These are phyloP conservation scores for Labia minor DNA, from an alignment of 2,888 invertebrate genomes.

Conservation along the genomic window DNA sequence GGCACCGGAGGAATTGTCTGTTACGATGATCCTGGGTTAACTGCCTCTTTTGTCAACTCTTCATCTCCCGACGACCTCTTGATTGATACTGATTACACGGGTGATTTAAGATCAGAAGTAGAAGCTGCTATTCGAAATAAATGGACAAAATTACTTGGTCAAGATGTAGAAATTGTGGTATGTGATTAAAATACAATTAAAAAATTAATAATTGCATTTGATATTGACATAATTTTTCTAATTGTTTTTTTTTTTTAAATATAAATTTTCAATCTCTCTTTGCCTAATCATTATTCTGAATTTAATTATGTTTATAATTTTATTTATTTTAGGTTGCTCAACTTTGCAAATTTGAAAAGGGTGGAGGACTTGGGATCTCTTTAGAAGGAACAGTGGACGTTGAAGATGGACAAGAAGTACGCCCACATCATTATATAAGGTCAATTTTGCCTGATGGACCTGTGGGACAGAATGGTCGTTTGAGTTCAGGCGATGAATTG, in stretches of 20 bases:
- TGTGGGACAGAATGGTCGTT: conserved; percentile 79
- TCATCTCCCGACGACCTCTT: conserved; percentile 36
- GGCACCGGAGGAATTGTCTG: conserved; percentile 42
- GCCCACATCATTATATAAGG: conserved; percentile 97
- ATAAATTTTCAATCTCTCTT: no score
- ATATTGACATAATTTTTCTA: not conserved
- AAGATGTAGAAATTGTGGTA: conserved; percentile 75
- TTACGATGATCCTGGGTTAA: conserved; percentile 53
- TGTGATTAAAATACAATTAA: no score
- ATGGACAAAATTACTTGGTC: conserved; percentile 58
- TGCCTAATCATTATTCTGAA: no score
- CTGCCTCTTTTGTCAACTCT: conserved; percentile 36
- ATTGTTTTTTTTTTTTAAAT: not conserved
- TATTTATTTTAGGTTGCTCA: conserved; percentile 64
- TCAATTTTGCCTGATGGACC: conserved; percentile 96
- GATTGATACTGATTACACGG: conserved; percentile 39
- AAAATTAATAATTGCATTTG: no score
- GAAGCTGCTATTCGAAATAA: conserved; percentile 52
- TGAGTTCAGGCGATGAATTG: conserved; percentile 91
- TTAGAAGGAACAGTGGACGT: conserved; percentile 98
- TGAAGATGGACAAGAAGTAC: conserved; percentile 89
- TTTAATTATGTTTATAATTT: conserved; percentile 13
- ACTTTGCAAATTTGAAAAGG: conserved; percentile 78
- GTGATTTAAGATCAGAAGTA: conserved; percentile 58
- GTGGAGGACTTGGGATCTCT: conserved; percentile 92